phyloP scores from a whole-genome alignment of 2,113 vertebrate species.

The Ivindomyrus marchei region DNA sequence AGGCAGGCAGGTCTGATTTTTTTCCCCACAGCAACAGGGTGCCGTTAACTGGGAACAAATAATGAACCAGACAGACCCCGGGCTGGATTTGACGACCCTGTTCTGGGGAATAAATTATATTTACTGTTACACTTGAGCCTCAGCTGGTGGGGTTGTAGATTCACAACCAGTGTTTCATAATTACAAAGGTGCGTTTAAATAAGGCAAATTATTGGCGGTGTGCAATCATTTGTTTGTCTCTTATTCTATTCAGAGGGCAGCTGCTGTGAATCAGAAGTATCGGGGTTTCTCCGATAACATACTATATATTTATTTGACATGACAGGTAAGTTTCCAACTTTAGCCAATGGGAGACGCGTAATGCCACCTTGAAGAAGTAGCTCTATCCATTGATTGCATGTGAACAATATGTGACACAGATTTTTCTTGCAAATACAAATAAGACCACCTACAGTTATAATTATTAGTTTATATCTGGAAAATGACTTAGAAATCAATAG shows the following conservation, averaged over 20 bases:
- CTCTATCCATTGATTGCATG: neutral
- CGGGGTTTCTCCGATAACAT: neutral
- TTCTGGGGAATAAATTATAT: neutral
- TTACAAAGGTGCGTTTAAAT: neutral
- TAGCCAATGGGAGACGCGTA: neutral
- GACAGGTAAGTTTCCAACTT: neutral
- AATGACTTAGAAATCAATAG: neutral
- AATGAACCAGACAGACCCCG: neutral
- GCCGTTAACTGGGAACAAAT: neutral
- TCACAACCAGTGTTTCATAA: neutral
- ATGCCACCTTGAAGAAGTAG: neutral
- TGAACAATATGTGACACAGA: neutral
- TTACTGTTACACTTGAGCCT: neutral
- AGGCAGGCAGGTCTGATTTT: neutral
- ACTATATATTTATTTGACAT: neutral
- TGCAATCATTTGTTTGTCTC: neutral
- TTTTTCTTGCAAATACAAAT: neutral
- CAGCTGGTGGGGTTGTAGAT: neutral
- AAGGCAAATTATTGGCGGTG: neutral
- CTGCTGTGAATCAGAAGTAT: neutral
- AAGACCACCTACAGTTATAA: neutral
- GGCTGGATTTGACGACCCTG: neutral
- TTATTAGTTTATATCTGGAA: neutral
- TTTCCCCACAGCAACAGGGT: neutral
- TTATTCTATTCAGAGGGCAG: neutral